Evolutionary conservation across 1,140 invertebrate genomes (phyloP).

Genomic region (Procambarus virginalis): DNA sequence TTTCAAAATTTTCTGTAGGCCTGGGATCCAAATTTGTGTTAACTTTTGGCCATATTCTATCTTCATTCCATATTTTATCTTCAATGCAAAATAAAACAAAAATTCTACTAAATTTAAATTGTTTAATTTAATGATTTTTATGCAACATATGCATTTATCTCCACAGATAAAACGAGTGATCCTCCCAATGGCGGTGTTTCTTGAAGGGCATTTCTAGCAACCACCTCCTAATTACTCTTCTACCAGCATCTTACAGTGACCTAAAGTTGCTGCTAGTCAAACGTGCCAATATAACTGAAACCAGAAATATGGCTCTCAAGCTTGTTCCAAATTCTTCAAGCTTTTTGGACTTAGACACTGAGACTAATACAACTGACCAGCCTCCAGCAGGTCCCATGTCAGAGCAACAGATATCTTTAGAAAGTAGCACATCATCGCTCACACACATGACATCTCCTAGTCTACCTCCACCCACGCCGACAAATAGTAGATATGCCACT

Average conservation of each 20-base stretch:
- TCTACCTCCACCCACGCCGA: slow-evolving; percentile 46
- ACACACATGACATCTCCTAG: slow-evolving; percentile 52
- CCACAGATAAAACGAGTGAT: slow-evolving; percentile 48
- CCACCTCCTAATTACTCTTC: slow-evolving; percentile 82
- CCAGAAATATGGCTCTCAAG: slow-evolving; percentile 43
- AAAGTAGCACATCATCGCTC: slow-evolving; percentile 51
- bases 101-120: too few relatives aligned
- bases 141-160: neutral
- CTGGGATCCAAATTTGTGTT: too few relatives aligned
- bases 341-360: slow-evolving; percentile 34
- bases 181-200: slow-evolving; percentile 81
- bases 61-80: too few relatives aligned
- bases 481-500: slow-evolving; percentile 5
- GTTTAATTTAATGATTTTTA: neutral
- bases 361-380: slow-evolving; percentile 58
- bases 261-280: slow-evolving; percentile 71
- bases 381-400: slow-evolving; percentile 23
- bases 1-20: too few relatives aligned
- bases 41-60: too few relatives aligned
- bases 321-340: slow-evolving; percentile 17
- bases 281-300: slow-evolving; percentile 50
- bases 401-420: slow-evolving; percentile 46
- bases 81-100: too few relatives aligned
- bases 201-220: slow-evolving; percentile 80
- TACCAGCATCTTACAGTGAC: slow-evolving; percentile 79